Percentiles rank a stretch among this genome's conserved stretches.
Conservation (phyloP, 1,140 invertebrate species). For the Lepidurus couesii region DNA sequence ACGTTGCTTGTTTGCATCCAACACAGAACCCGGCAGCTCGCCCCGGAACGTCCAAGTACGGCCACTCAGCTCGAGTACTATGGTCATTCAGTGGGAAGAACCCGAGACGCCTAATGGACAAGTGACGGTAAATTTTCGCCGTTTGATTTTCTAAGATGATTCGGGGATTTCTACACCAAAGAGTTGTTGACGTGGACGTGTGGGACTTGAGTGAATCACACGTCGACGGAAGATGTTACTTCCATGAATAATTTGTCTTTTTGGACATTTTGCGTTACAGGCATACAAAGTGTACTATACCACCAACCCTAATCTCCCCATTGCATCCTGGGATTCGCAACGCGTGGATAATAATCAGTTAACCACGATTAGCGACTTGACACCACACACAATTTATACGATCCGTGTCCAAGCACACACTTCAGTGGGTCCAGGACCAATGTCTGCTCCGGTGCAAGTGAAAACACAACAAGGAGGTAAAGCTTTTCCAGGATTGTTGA, state of each 20-base stretch:
- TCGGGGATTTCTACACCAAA: no score
- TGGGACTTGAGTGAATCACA: no score
- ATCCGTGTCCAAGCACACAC: conserved; percentile 87
- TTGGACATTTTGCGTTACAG: conserved; percentile 50
- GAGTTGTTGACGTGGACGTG: no score
- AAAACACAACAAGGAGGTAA: conserved; percentile 89
- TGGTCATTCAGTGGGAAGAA: conserved; percentile 95
- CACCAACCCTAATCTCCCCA: conserved; percentile 71
- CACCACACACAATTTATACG: conserved; percentile 81
- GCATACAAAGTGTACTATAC: conserved; percentile 98
- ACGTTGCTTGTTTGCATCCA: conserved; percentile 6
- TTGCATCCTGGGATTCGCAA: conserved; percentile 85
- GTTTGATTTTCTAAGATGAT: not conserved
- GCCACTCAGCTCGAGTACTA: conserved; percentile 86
- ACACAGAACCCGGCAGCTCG: conserved; percentile 83
- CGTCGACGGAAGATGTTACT: not conserved
- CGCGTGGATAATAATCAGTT: conserved; percentile 87
- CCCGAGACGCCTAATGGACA: conserved; percentile 94
- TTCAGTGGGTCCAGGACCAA: conserved; percentile 80
- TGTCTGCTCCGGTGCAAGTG: conserved; percentile 86
- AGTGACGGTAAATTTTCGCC: conserved; percentile 69
- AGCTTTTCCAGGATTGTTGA: no score
- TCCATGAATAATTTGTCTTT: not conserved
- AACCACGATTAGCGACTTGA: conserved; percentile 86
- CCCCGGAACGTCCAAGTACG: conserved; percentile 87